Evolutionary conservation across 2,888 invertebrate species (phyloP).

Genomic region (Sesia bembeciformis): DNA sequence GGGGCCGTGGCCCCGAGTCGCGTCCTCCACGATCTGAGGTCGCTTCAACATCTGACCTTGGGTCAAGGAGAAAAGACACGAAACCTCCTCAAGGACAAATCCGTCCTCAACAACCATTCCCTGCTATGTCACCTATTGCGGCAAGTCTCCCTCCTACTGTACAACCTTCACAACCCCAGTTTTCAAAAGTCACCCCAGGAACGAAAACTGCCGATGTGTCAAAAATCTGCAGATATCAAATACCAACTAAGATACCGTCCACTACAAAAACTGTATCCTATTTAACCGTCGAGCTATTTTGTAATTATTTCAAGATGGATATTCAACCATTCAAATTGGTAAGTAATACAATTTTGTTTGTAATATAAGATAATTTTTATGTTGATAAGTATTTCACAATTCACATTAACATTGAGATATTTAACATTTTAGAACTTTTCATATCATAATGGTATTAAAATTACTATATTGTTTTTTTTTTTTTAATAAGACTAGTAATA

Average conservation of each 20-base stretch:
- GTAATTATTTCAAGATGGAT: slow-evolving; percentile 78
- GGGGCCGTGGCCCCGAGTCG: not conserved
- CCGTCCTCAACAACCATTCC: slow-evolving; percentile 1
- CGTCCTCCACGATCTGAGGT: not conserved
- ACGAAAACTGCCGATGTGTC: no score
- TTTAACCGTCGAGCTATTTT: slow-evolving; percentile 48
- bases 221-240: slow-evolving; percentile 23
- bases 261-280: slow-evolving; percentile 21
- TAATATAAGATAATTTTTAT: no score
- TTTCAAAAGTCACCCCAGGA: no score
- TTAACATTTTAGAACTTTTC: no score
- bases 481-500: no score
- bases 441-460: no score
- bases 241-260: slow-evolving; percentile 49
- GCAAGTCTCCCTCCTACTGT: not conserved
- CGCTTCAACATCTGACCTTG: not conserved
- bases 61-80: not conserved
- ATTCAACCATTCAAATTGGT: slow-evolving; percentile 61
- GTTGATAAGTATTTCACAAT: no score
- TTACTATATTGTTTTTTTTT: no score
- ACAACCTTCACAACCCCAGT: not conserved
- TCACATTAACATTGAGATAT: no score
- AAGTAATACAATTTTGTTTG: slow-evolving; percentile 19
- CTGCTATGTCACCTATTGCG: not conserved
- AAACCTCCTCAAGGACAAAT: not conserved